Evolutionary conservation across 2,888 invertebrate species (phyloP).

Genomic region (Oegoconia quadripuncta): DNA sequence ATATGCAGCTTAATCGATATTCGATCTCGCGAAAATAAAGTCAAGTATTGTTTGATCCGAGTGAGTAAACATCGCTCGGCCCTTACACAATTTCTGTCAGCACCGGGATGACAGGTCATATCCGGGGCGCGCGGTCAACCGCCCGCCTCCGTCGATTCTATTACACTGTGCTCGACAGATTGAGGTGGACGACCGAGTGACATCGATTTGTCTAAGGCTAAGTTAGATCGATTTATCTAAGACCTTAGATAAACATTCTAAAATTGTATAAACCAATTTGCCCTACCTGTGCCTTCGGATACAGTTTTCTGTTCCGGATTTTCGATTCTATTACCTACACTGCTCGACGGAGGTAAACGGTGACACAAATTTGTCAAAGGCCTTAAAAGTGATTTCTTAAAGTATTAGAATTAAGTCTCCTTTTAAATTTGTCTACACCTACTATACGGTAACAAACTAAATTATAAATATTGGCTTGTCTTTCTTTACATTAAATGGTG

Average conservation of each 20-base stretch:
- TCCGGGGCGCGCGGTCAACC: slow-evolving; percentile 56
- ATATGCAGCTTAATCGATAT: not conserved
- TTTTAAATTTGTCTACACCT: no score
- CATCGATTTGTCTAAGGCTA: slow-evolving; percentile 17
- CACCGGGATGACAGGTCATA: slow-evolving; percentile 66
- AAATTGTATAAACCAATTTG: no score
- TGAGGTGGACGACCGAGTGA: slow-evolving; percentile 41
- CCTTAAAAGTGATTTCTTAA: no score
- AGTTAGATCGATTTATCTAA: not conserved
- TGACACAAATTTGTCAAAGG: no score
- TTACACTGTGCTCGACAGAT: slow-evolving; percentile 63
- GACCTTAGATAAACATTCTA: not conserved
- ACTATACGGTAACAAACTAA: no score
- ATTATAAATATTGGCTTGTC: no score
- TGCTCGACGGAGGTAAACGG: no score
- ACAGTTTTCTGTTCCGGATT: no score
- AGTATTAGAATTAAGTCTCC: no score
- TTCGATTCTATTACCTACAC: no score
- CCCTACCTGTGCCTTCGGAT: no score
- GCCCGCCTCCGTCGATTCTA: slow-evolving; percentile 62
- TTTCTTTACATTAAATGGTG: no score
- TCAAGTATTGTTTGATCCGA: slow-evolving; percentile 54
- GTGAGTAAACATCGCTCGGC: slow-evolving; percentile 51
- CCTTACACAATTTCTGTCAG: slow-evolving; percentile 53
- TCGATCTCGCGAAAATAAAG: slow-evolving; percentile 18